Percentiles rank a stretch among this genome's conserved stretches.
These are phyloP conservation scores for Colostygia pectinataria DNA, from an alignment of 2,888 invertebrate genomes.

Conservation along the genomic window DNA sequence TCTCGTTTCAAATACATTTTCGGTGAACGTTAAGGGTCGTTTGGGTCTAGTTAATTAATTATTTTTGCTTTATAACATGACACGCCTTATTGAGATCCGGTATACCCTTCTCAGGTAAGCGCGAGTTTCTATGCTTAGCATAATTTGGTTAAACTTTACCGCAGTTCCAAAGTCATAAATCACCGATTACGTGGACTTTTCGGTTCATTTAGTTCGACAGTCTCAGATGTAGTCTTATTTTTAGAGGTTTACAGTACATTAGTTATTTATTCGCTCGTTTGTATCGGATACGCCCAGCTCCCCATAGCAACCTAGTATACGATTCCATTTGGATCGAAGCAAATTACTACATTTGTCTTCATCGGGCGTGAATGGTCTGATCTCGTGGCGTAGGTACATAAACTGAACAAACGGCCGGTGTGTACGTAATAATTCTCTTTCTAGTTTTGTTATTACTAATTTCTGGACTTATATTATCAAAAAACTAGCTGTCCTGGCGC, in stretches of 20 bases:
- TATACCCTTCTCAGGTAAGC: slow-evolving; percentile 48
- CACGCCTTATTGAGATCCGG: slow-evolving; percentile 30
- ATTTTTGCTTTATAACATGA: slow-evolving; percentile 22
- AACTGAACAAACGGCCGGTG: slow-evolving; percentile 5
- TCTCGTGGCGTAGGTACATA: not conserved
- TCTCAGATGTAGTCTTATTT: slow-evolving; percentile 14
- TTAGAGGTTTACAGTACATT: slow-evolving; percentile 27
- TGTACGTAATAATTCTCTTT: not conserved
- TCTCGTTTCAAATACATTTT: slow-evolving; percentile 9
- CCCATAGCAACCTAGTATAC: slow-evolving; percentile 21
- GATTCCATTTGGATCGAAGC: slow-evolving; percentile 13
- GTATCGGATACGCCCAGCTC: slow-evolving; percentile 15
- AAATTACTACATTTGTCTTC: slow-evolving; percentile 22
- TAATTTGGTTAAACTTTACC: slow-evolving; percentile 10
- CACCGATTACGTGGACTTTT: slow-evolving; percentile 20
- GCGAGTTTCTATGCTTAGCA: slow-evolving; percentile 36
- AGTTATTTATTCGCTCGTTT: slow-evolving; percentile 20
- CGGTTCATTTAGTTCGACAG: slow-evolving; percentile 16
- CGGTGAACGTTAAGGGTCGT: slow-evolving; percentile 5
- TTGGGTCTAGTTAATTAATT: slow-evolving; percentile 25
- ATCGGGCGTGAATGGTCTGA: slow-evolving; percentile 14
- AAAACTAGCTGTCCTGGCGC: too few relatives aligned
- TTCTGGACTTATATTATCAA: too few relatives aligned
- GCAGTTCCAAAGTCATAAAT: slow-evolving; percentile 29
- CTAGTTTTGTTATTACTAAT: too few relatives aligned